Percentiles rank a stretch among this genome's conserved stretches.
These are phyloP conservation scores for Antheraea assamensis DNA, from an alignment of 2,888 invertebrate genomes.

Conservation along the genomic window DNA sequence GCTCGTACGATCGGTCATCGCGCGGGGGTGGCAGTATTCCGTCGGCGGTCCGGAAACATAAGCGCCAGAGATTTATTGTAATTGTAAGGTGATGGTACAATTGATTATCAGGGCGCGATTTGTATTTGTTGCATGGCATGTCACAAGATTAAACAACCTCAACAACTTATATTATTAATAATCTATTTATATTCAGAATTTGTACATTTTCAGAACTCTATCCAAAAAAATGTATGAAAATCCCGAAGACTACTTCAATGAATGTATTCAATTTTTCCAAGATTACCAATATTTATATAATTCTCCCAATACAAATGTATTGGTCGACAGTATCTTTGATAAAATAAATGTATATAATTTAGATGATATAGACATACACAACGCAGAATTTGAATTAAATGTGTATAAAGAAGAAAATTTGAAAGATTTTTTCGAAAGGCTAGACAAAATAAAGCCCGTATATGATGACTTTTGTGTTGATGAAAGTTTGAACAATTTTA, in stretches of 20 bases:
- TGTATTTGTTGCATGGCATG: too few species aligned
- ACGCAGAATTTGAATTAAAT: slow-evolving; percentile 39
- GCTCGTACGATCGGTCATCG: too few species aligned
- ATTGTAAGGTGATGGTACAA: too few species aligned
- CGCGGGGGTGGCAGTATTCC: too few species aligned
- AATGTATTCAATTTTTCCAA: slow-evolving; percentile 80
- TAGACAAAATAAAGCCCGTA: slow-evolving; percentile 43
- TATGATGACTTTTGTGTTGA: slow-evolving; percentile 39
- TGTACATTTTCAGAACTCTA: neutral
- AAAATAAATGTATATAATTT: slow-evolving; percentile 76
- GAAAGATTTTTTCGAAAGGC: slow-evolving; percentile 44
- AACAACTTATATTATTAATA: neutral
- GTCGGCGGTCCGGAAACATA: too few species aligned
- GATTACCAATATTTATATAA: slow-evolving; percentile 84
- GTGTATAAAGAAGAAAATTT: slow-evolving; percentile 34
- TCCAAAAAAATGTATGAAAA: slow-evolving; percentile 42
- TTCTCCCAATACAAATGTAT: slow-evolving; percentile 84
- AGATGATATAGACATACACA: slow-evolving; percentile 49
- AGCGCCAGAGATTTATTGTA: too few species aligned
- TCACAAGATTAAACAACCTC: too few species aligned
- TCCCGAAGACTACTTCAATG: slow-evolving; percentile 78
- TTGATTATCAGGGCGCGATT: too few species aligned
- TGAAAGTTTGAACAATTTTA: slow-evolving; percentile 38
- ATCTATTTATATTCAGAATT: neutral
- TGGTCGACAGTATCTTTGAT: slow-evolving; percentile 79